Base-by-base conservation (phyloP, 2,113 vertebrate genomes). In the Saimiri boliviensis region DNA sequence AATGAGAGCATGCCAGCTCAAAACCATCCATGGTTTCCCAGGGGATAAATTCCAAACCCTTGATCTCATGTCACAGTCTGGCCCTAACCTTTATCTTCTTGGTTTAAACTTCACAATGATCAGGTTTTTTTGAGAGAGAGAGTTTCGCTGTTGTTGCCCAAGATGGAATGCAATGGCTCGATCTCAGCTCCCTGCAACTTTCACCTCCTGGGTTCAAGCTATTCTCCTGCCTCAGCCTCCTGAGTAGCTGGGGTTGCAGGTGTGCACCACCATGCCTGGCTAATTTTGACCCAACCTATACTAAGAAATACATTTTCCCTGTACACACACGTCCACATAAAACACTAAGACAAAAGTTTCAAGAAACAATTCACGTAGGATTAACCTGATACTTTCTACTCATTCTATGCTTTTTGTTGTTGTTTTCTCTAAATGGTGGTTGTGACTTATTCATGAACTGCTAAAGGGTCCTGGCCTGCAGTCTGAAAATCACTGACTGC, bases 51-150 rank as follows among this genome's bases (percentile, higher is more conserved):
- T 88, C 71, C 91, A 97, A 93, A 82, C 21, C 30, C 23, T 52
- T 84, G 9, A 66, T 77, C 37, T 87, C n/a, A 25, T 42, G 40
- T 47, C 32, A 81, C 45, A 42, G 32, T 73, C 81, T 86, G n/a
- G 37, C 35, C 88, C 60, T 87, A 81, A 95, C 11, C 32, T 89
- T 45, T 35, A 81, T 85, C 82, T 92, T 94, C 60, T 86, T 42
- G 11, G 35, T 86, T 94, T 92, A 96, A 96, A 94, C 6, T 79
- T 73, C 40, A 89, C 40, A 93, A 80, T 56, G 42, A 77, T 68
- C 42, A 68, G 79, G 5, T 60, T 30, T 63, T 30, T 63, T 63
- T 63, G 30, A 32, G 27, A 60, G 60, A 63, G 11, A 30, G 27
- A 3, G 60, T 63, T 30, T 63, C 12, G 2, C 60, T 63, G 27